These are phyloP conservation scores for Palythoa grandiflora DNA, from an alignment of 92 coral and sea anemone species.

Conservation along the genomic window DNA sequence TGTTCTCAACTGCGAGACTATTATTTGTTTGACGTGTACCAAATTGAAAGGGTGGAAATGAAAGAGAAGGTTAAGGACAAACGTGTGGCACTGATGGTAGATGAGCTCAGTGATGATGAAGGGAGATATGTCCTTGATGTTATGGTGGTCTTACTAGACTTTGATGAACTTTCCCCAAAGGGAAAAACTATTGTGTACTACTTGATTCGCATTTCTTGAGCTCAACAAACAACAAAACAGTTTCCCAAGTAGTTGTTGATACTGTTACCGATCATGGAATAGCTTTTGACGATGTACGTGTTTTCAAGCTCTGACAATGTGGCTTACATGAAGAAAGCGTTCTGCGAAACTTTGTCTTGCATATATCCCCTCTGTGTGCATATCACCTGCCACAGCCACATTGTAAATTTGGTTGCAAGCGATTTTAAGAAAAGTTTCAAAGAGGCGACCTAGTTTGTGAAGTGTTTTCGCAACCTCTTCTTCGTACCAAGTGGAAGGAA, in stretches of 20 bases:
- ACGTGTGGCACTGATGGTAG: constrained; percentile 38
- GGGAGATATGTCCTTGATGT: constrained; percentile 68
- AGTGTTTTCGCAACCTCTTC: too few relatives aligned
- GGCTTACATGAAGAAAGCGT: too few relatives aligned
- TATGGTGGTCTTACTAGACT: constrained; percentile 49
- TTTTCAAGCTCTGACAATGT: too few relatives aligned
- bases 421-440: too few relatives aligned
- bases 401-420: too few relatives aligned
- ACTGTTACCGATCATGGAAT: not conserved
- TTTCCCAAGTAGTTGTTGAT: not conserved
- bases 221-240: not conserved
- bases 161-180: constrained; percentile 50
- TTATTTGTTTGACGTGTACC: not conserved
- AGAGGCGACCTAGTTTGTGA: too few relatives aligned
- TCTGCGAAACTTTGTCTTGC: too few relatives aligned
- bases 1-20: constrained; percentile 10
- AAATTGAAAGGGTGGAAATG: constrained; percentile 13
- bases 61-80: constrained; percentile 11
- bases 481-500: too few relatives aligned
- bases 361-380: too few relatives aligned
- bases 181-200: constrained; percentile 19
- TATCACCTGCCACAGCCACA: too few relatives aligned
- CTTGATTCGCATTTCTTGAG: constrained; percentile 1
- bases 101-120: constrained; percentile 69
- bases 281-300: not conserved